A percentile compares a stretch with the other conserved stretches of the same genome.
Conservation (phyloP, 2,113 vertebrate species). For the Myotis davidii region DNA sequence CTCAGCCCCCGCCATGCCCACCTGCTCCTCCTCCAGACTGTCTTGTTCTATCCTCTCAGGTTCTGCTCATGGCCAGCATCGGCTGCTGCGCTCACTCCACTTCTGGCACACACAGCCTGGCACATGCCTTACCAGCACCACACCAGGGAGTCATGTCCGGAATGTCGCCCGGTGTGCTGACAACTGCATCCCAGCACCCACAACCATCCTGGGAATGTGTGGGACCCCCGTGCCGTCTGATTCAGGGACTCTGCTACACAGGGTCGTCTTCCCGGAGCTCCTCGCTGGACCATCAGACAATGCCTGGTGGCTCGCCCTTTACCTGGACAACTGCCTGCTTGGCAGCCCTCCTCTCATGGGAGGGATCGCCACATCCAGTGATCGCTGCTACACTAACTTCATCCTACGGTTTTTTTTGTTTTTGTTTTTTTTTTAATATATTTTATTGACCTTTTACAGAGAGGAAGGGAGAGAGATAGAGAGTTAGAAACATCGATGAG, state of each 20-base stretch:
- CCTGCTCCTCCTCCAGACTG: background rate
- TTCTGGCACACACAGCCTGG: background rate
- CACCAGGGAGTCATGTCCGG: background rate
- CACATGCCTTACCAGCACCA: background rate
- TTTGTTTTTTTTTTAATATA: too few relatives aligned
- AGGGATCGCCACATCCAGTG: background rate
- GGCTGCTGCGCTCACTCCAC: background rate
- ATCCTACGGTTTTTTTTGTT: too few relatives aligned
- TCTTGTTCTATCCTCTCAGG: background rate
- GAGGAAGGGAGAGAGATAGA: too few relatives aligned
- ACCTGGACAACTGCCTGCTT: background rate
- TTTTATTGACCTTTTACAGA: too few relatives aligned
- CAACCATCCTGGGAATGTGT: rapidly evolving
- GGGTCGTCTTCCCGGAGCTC: too few relatives aligned
- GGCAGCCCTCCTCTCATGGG: background rate
- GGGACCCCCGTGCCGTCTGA: background rate
- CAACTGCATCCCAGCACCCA: background rate
- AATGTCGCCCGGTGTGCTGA: rapidly evolving
- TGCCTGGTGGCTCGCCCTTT: background rate
- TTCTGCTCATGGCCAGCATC: background rate
- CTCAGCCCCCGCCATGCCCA: background rate
- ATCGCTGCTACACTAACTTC: background rate
- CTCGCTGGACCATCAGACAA: background rate
- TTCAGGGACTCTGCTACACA: too few relatives aligned
- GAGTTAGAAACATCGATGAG: too few relatives aligned